Evolutionary conservation across 2,797 vertebrate species (phyloP).

Genomic region (Lerista edwardsae): DNA sequence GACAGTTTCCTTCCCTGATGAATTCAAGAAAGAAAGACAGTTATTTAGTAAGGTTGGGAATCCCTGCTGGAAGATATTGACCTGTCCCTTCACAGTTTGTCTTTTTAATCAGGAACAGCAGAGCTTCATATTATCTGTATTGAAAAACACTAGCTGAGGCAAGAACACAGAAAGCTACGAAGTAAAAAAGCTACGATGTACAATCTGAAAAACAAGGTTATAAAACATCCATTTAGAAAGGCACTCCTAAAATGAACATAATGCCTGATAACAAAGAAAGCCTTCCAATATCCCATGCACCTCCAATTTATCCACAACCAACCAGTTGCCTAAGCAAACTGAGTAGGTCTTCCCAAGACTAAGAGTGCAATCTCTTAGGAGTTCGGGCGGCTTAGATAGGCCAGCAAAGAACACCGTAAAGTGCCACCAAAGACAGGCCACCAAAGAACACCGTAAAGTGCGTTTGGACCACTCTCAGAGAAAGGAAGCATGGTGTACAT

Average conservation of each 20-base stretch:
- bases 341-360: background rate
- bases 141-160: conserved; percentile 7
- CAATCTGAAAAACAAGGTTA: background rate
- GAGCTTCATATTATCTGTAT: conserved; percentile 10
- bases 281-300: conserved; percentile 24
- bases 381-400: too few species aligned
- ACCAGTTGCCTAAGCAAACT: background rate
- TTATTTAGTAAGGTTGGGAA: background rate
- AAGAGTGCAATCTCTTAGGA: too few species aligned
- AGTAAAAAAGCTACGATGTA: conserved; percentile 25
- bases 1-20: conserved; percentile 24
- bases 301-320: conserved; percentile 13
- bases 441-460: too few species aligned
- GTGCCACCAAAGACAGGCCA: too few species aligned
- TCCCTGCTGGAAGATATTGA: conserved; percentile 20
- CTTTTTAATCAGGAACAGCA: conserved; percentile 29
- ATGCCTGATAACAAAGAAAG: conserved; percentile 30
- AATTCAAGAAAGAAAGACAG: conserved; percentile 25
- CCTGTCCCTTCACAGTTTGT: conserved; percentile 31
- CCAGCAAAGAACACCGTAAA: too few species aligned
- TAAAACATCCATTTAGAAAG: background rate
- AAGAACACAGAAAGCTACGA: conserved; percentile 4
- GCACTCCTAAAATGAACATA: conserved; percentile 10
- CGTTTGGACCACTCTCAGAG: too few species aligned
- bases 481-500: too few species aligned